phyloP scores from a whole-genome alignment of 1,140 invertebrate genomes.

The Diachasmimorpha longicaudata region DNA sequence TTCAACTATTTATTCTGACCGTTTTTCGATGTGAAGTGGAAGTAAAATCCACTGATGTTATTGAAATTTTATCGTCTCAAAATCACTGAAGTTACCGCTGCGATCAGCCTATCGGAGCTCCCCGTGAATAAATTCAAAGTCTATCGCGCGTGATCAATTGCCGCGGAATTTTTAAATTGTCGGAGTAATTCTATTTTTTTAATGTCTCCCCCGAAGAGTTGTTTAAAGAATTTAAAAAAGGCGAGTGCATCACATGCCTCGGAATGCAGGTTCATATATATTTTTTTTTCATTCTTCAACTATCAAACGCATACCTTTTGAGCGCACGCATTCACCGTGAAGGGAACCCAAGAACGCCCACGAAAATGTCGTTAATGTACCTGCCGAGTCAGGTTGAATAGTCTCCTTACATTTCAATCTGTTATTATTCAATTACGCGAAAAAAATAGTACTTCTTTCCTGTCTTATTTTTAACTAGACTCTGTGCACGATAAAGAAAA shows the following conservation, averaged over 20 bases:
- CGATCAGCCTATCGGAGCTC: too few species aligned
- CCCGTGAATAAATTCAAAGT: too few species aligned
- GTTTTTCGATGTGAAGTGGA: too few species aligned
- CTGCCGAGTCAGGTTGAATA: not conserved
- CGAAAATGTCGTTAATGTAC: not conserved
- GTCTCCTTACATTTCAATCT: not conserved
- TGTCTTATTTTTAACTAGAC: not conserved
- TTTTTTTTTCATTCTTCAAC: not conserved
- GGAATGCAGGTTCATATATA: too few species aligned
- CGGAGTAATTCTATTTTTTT: not conserved
- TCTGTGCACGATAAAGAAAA: not conserved
- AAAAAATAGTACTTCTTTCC: not conserved
- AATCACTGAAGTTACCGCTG: not conserved
- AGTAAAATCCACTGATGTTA: too few species aligned
- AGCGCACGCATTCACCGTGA: not conserved
- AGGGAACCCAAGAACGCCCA: not conserved
- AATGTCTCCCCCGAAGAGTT: not conserved
- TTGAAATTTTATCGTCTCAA: not conserved
- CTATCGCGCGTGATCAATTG: too few species aligned
- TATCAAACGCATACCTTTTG: not conserved
- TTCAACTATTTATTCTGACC: too few species aligned
- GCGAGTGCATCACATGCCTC: too few species aligned
- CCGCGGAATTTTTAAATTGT: too few species aligned
- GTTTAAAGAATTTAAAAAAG: not conserved
- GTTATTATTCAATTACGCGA: slow-evolving; percentile 12